These are phyloP conservation scores for Trichoplusia ni DNA, from an alignment of 1,140 invertebrate genomes.

Conservation along the genomic window DNA sequence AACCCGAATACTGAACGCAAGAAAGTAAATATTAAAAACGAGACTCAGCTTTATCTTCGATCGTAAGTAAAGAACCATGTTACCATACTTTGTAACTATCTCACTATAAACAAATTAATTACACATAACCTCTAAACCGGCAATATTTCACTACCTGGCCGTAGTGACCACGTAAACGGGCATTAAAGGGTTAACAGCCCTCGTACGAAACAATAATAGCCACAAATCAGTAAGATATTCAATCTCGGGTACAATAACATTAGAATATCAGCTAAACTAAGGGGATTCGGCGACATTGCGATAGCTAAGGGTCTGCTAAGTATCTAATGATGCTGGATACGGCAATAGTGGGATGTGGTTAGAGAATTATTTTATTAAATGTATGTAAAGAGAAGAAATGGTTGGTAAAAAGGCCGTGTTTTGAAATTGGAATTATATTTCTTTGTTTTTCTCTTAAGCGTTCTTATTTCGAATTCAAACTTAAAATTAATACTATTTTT, in stretches of 20 bases:
- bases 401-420: no score
- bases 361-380: no score
- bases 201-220: conserved; percentile 48
- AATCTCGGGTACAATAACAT: conserved; percentile 69
- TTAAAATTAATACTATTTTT: no score
- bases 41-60: no score
- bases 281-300: conserved; percentile 60
- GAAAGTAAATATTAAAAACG: no score
- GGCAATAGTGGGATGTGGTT: background rate
- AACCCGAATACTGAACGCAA: no score
- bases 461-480: no score
- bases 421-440: background rate
- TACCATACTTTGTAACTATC: no score
- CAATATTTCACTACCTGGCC: conserved; percentile 23
- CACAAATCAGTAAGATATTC: conserved; percentile 72
- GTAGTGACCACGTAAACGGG: conserved; percentile 30
- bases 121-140: background rate
- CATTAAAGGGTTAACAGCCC: conserved; percentile 24
- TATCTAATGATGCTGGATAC: conserved; percentile 12
- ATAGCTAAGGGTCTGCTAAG: background rate
- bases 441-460: no score
- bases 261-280: conserved; percentile 64
- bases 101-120: background rate
- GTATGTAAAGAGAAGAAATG: no score
- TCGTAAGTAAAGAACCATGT: no score